phyloP scores from a whole-genome alignment of 2,113 vertebrate genomes.

The Gallinago undulata region DNA sequence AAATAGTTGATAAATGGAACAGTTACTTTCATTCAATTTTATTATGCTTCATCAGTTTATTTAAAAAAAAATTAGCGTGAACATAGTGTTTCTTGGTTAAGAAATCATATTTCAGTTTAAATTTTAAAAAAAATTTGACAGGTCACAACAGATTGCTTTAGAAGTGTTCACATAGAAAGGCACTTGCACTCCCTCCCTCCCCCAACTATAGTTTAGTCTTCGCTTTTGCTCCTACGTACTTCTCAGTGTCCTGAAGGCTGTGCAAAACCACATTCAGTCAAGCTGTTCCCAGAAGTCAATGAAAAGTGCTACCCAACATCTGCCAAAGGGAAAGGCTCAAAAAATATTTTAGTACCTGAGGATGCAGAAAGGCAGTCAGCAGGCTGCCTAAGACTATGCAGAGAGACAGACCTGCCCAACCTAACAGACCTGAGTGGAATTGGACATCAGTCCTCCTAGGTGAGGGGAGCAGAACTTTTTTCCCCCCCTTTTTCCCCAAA shows the following conservation, averaged over 20 bases:
- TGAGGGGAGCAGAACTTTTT: background rate
- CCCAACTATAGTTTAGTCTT: background rate
- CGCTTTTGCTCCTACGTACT: background rate
- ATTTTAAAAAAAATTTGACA: background rate
- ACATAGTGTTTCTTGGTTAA: background rate
- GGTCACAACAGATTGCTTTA: background rate
- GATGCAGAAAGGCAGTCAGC: background rate
- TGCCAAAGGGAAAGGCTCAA: background rate
- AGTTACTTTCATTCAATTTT: background rate
- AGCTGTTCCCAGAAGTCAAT: background rate
- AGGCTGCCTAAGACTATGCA: accelerated
- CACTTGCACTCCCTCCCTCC: background rate
- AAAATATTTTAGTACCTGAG: background rate
- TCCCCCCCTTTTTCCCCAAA: no score
- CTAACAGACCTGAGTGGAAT: background rate
- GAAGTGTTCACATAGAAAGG: background rate
- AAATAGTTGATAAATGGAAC: background rate
- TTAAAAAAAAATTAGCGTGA: background rate
- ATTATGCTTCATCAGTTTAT: background rate
- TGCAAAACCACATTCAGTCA: background rate
- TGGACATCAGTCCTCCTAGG: background rate
- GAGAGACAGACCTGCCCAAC: background rate
- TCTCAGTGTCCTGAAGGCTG: background rate
- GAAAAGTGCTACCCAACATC: background rate
- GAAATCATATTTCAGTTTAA: background rate